These are phyloP conservation scores for Lindbergichthys nudifrons DNA, from an alignment of 2,797 vertebrate species.

Conservation along the genomic window DNA sequence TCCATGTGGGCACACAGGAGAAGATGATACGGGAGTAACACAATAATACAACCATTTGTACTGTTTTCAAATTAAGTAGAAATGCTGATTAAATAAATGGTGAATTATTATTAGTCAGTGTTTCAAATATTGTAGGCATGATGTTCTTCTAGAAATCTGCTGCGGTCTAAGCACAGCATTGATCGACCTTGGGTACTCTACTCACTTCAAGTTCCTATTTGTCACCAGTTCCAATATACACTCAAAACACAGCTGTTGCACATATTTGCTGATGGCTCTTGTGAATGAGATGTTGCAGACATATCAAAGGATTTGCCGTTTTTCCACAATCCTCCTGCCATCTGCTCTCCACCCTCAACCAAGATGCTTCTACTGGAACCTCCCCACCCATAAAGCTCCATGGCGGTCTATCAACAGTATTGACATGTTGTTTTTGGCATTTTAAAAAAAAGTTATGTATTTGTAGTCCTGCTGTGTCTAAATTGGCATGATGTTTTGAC, in stretches of 20 bases:
- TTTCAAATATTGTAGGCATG: not conserved
- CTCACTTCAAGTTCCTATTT: constrained; percentile 55
- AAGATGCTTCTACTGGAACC: constrained; percentile 56
- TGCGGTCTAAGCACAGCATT: not conserved
- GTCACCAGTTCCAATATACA: constrained; percentile 49
- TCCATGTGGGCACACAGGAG: not conserved
- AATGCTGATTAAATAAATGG: not conserved
- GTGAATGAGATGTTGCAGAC: constrained; percentile 55
- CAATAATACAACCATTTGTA: too few relatives aligned
- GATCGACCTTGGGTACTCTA: constrained; percentile 11
- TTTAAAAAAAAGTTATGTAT: constrained; percentile 30
- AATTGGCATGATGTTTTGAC: not conserved
- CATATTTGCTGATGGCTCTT: constrained; percentile 61
- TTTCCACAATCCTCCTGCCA: constrained; percentile 61
- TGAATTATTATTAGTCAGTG: not conserved
- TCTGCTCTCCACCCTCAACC: constrained; percentile 63
- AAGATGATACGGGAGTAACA: not conserved
- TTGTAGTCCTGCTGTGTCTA: not conserved
- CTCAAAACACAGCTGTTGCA: constrained; percentile 49
- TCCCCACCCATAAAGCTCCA: constrained; percentile 30
- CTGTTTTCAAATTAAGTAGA: not conserved
- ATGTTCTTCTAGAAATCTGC: not conserved
- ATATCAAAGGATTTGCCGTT: constrained; percentile 64
- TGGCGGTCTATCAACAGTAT: constrained; percentile 18
- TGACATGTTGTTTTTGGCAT: constrained; percentile 1